Conservation (phyloP, 2,113 vertebrate genomes). For the Melanocharis versteri region DNA sequence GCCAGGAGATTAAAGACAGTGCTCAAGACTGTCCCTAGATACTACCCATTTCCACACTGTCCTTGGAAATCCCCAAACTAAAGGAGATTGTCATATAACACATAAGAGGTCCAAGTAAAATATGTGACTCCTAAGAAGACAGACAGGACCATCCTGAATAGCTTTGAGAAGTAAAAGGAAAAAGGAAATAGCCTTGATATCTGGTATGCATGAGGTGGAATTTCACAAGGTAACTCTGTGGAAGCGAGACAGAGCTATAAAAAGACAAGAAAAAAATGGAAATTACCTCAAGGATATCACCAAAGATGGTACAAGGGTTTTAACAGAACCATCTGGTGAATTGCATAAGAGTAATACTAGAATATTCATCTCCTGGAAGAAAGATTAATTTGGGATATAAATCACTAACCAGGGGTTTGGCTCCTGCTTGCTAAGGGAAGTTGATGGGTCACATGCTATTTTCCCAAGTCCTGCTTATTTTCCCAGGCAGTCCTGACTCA, state of each 20-base stretch:
- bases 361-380: background rate
- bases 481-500: conserved; percentile 11
- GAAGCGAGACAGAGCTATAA: background rate
- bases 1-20: background rate
- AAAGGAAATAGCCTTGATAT: background rate
- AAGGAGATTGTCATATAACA: background rate
- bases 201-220: background rate
- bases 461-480: background rate
- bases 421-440: background rate
- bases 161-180: background rate
- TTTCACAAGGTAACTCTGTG: background rate
- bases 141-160: background rate
- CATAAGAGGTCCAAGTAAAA: background rate
- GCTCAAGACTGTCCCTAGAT: background rate
- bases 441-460: background rate
- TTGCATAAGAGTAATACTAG: background rate
- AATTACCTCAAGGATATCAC: background rate
- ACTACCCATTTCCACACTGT: background rate
- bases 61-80: background rate
- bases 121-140: background rate
- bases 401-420: background rate
- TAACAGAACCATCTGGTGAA: conserved; percentile 10
- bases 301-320: background rate
- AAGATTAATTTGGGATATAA: background rate
- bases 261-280: background rate